A percentile compares a stretch with the other conserved stretches of the same genome.
phyloP scores from a whole-genome alignment of 2,113 vertebrate species.

The Leptobrachium ailaonicum region DNA sequence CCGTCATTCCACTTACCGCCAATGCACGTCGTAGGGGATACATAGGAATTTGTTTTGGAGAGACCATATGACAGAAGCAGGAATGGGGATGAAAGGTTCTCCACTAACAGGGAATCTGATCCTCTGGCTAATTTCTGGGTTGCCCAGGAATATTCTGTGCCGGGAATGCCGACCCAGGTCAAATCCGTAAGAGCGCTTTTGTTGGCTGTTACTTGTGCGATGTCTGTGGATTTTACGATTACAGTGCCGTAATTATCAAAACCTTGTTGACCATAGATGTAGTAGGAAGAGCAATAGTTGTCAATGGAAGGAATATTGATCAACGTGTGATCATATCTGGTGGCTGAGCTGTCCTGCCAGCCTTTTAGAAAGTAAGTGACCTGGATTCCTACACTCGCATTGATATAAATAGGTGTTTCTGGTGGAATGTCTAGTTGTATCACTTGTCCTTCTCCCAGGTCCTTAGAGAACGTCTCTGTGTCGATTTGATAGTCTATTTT shows the following conservation, averaged over 20 bases:
- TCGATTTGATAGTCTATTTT: constrained; percentile 36
- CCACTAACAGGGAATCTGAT: constrained; percentile 26
- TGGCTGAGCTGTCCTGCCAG: neutral
- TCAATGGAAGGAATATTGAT: constrained; percentile 51
- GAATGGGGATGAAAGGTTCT: constrained; percentile 49
- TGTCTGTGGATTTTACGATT: constrained; percentile 37
- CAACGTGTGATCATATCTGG: constrained; percentile 60
- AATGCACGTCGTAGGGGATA: constrained; percentile 52
- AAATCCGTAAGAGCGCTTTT: constrained; percentile 2
- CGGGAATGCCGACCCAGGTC: constrained; percentile 52
- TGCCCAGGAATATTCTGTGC: constrained; percentile 64
- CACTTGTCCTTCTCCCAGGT: constrained; percentile 38
- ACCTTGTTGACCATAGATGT: constrained; percentile 24
- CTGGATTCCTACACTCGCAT: constrained; percentile 58
- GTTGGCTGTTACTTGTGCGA: constrained; percentile 45
- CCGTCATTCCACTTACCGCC: constrained; percentile 19
- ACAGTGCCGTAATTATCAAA: constrained; percentile 65
- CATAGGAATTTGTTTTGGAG: constrained; percentile 53
- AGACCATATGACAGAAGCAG: constrained; percentile 62
- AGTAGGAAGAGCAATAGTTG: constrained; percentile 60
- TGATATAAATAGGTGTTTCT: constrained; percentile 51
- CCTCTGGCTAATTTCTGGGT: constrained; percentile 21
- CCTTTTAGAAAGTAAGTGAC: constrained; percentile 66
- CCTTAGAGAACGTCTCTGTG: neutral
- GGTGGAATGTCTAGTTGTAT: constrained; percentile 8